Evolutionary conservation across 2,888 invertebrate genomes (phyloP).

Genomic region (Nymphalis urticae): DNA sequence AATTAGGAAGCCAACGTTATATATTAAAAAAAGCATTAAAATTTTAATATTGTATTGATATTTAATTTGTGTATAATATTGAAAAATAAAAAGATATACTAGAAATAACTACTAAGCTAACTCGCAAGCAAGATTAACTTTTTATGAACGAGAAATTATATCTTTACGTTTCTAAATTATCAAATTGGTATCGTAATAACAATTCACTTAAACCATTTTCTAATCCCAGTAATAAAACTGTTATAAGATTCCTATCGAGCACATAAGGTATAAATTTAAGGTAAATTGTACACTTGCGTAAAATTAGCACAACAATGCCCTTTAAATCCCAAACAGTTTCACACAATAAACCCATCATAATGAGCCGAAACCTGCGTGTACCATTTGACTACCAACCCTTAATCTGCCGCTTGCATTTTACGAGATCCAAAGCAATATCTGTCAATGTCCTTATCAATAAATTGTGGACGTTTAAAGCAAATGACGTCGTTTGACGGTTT

Average conservation of each 20-base stretch:
- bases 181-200: no score
- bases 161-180: no score
- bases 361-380: slow-evolving; percentile 64
- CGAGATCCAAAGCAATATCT: slow-evolving; percentile 76
- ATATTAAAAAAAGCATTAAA: no score
- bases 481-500: slow-evolving; percentile 78
- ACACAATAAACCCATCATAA: slow-evolving; percentile 60
- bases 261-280: slow-evolving; percentile 19
- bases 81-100: no score
- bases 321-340: slow-evolving; percentile 54
- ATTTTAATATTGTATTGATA: no score
- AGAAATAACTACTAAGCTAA: no score
- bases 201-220: not conserved
- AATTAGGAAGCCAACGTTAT: no score
- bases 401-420: slow-evolving; percentile 78
- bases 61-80: no score
- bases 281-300: slow-evolving; percentile 32
- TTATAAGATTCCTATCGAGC: slow-evolving; percentile 7
- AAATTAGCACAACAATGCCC: slow-evolving; percentile 60
- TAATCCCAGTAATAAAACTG: not conserved
- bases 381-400: slow-evolving; percentile 78
- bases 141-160: no score
- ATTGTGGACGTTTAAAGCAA: slow-evolving; percentile 74
- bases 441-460: slow-evolving; percentile 81
- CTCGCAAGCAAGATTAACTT: no score